Percentiles rank a stretch among this genome's conserved stretches.
These are phyloP conservation scores for Eumerus sabulonum DNA, from an alignment of 2,888 invertebrate genomes.

Conservation along the genomic window DNA sequence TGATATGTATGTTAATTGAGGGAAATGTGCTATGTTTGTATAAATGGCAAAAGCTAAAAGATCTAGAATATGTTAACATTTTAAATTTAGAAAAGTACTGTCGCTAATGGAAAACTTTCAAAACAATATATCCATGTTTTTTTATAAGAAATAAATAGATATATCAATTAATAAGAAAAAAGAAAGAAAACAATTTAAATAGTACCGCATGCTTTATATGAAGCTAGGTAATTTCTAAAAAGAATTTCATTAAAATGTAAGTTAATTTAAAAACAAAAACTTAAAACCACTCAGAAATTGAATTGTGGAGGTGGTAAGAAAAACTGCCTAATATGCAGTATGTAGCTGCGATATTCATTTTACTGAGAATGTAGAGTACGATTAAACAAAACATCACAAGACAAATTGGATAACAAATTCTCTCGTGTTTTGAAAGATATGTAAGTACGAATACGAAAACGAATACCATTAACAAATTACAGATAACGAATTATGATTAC, in stretches of 20 bases:
- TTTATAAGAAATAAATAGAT: too few species aligned
- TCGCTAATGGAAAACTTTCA: too few species aligned
- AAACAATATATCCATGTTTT: too few species aligned
- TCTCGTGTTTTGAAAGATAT: too few species aligned
- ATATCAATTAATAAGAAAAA: too few species aligned
- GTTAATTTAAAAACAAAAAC: constrained; percentile 21
- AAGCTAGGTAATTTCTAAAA: constrained; percentile 29
- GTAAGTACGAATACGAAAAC: constrained; percentile 31
- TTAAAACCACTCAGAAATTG: constrained; percentile 60
- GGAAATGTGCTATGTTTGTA: too few species aligned
- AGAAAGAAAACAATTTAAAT: constrained; percentile 32
- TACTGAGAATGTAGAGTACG: constrained; percentile 29
- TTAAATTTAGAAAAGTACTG: too few species aligned
- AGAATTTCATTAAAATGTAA: background rate
- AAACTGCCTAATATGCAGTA: background rate
- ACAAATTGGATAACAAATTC: constrained; percentile 24
- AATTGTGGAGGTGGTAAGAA: constrained; percentile 27
- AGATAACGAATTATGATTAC: background rate
- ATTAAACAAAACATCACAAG: constrained; percentile 29
- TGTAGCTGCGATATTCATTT: constrained; percentile 57
- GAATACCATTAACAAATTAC: too few species aligned
- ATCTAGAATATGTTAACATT: too few species aligned
- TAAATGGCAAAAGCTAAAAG: too few species aligned
- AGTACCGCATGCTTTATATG: constrained; percentile 51
- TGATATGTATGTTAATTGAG: too few species aligned